Evolutionary conservation across 2,888 invertebrate genomes (phyloP).

Genomic region (Lathronympha strigana): DNA sequence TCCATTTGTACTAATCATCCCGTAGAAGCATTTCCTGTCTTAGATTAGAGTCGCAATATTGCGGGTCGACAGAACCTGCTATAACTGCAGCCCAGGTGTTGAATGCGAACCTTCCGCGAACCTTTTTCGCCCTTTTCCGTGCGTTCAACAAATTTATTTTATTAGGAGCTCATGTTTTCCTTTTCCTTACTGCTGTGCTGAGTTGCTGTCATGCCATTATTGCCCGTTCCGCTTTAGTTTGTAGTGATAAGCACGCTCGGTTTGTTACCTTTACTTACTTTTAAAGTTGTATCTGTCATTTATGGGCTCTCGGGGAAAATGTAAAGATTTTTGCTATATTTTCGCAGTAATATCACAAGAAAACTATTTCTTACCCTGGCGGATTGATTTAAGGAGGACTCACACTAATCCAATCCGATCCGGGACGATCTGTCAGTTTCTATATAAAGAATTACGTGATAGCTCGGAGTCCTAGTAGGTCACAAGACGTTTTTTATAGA

Average conservation of each 20-base stretch:
- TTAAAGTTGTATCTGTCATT: neutral
- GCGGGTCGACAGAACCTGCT: slow-evolving; percentile 23
- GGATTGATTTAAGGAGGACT: too few relatives aligned
- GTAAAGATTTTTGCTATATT: too few relatives aligned
- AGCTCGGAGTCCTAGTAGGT: too few relatives aligned
- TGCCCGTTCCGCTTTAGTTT: neutral
- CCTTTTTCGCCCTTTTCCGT: slow-evolving; percentile 18
- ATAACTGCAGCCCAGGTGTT: slow-evolving; percentile 12
- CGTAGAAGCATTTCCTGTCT: too few relatives aligned
- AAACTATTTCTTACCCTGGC: too few relatives aligned
- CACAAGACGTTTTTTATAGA: too few relatives aligned
- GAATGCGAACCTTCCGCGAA: slow-evolving; percentile 8
- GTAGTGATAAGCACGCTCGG: neutral
- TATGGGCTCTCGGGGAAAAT: too few relatives aligned
- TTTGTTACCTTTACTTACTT: neutral
- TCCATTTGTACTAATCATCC: too few relatives aligned
- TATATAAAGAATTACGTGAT: too few relatives aligned
- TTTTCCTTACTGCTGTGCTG: neutral
- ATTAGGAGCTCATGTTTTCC: neutral
- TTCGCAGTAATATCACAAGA: too few relatives aligned
- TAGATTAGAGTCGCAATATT: slow-evolving; percentile 16
- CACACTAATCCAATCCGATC: too few relatives aligned
- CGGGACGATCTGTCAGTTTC: too few relatives aligned
- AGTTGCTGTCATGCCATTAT: neutral
- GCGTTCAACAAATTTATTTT: slow-evolving; percentile 17